A percentile compares a stretch with the other conserved stretches of the same genome.
Conservation (phyloP, 2,113 vertebrate species). For the Panthera uncia region DNA sequence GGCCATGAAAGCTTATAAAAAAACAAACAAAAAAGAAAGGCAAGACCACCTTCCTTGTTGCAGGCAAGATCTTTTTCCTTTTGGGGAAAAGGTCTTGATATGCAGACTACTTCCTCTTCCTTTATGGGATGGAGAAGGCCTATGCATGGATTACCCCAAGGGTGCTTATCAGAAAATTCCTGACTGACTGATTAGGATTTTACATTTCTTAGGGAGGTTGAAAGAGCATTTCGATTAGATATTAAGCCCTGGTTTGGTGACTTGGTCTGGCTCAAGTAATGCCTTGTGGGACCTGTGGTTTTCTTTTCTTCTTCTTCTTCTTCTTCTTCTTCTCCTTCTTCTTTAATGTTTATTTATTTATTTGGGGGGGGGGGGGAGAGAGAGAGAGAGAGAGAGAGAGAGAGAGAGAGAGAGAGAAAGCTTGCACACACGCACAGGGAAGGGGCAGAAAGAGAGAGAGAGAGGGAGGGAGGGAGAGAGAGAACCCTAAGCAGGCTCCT, state of each 20-base stretch:
- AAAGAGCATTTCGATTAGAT: neutral
- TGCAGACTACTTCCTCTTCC: neutral
- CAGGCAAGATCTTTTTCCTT: neutral
- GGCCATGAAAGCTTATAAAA: neutral
- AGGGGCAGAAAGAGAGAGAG: too few species aligned
- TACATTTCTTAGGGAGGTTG: neutral
- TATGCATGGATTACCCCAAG: neutral
- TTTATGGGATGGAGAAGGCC: neutral
- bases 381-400: too few species aligned
- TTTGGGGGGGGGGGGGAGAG: too few species aligned
- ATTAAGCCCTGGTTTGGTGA: neutral
- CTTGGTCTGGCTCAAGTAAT: neutral
- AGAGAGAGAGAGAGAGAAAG: too few species aligned
- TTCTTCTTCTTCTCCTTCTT: too few species aligned
- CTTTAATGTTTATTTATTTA: too few species aligned
- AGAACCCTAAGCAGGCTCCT: too few species aligned
- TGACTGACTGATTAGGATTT: neutral
- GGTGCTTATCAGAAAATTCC: neutral
- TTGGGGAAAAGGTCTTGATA: neutral
- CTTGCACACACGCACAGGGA: too few species aligned
- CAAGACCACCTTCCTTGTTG: too few species aligned
- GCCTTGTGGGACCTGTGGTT: neutral
- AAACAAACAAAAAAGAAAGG: neutral
- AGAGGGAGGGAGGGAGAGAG: too few species aligned
- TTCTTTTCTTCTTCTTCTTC: neutral